A percentile compares a stretch with the other conserved stretches of the same genome.
phyloP scores from a whole-genome alignment of 1,140 invertebrate genomes.

The Euwallacea fornicatus region DNA sequence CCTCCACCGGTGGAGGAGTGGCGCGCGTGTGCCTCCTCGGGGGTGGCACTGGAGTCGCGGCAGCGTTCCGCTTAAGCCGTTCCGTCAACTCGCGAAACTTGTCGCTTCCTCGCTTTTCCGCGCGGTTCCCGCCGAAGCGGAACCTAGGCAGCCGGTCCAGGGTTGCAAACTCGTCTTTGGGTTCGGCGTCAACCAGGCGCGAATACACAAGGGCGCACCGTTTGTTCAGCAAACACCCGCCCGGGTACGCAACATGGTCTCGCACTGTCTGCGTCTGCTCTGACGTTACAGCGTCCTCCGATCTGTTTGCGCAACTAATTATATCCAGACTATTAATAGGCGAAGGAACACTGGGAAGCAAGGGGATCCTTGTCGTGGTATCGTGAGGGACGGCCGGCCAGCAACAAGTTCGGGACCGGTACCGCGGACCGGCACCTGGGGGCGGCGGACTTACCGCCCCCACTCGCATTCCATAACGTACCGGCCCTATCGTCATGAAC shows the following conservation, averaged over 20 bases:
- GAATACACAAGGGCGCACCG: slow-evolving; percentile 46
- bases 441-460: slow-evolving; percentile 54
- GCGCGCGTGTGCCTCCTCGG: slow-evolving; percentile 48
- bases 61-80: slow-evolving; percentile 61
- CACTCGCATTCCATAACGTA: slow-evolving; percentile 61
- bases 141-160: slow-evolving; percentile 78
- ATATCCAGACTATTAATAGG: slow-evolving; percentile 55
- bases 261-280: slow-evolving; percentile 43
- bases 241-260: slow-evolving; percentile 44
- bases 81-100: slow-evolving; percentile 75
- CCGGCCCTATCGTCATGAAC: slow-evolving; percentile 62
- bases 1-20: slow-evolving; percentile 43
- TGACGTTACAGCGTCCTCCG: slow-evolving; percentile 57
- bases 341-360: slow-evolving; percentile 40
- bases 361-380: slow-evolving; percentile 50
- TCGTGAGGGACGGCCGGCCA: slow-evolving; percentile 46
- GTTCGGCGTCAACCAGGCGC: slow-evolving; percentile 39
- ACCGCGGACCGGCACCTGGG: slow-evolving; percentile 51
- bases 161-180: slow-evolving; percentile 51
- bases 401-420: slow-evolving; percentile 50
- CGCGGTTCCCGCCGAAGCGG: slow-evolving; percentile 68
- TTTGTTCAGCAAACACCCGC: slow-evolving; percentile 45
- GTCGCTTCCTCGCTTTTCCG: slow-evolving; percentile 61
- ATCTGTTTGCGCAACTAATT: slow-evolving; percentile 54
- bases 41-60: slow-evolving; percentile 55